Evolutionary conservation across 2,797 vertebrate genomes (phyloP), one percentile per base, ranked within the genome.

Genomic region (Euthynnus affinis): DNA sequence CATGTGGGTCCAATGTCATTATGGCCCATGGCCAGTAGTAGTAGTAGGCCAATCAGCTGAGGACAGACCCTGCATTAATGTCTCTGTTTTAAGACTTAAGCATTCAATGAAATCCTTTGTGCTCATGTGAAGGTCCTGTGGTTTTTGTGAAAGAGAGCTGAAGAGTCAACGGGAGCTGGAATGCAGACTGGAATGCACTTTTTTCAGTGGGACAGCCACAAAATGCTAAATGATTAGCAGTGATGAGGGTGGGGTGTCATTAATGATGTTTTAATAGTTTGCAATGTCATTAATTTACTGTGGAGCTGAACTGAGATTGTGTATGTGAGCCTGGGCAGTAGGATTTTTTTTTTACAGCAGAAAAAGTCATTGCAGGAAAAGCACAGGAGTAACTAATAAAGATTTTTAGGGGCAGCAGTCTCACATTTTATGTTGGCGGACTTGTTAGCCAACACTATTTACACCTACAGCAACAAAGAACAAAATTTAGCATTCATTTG

Each of bases 21-120:
- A 2, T 66, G 42, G 27, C 44, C 29, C 32, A 55, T 55, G 59
- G 37, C 22, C 56, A 27, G n/a, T 61, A 55, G n/a, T n/a, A n/a
- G n/a, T n/a, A n/a, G n/a, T n/a, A n/a, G n/a, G 13, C 64, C 70
- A 63, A 60, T 76, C 76, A 82, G 61, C 71, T 76, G 62, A 72
- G 40, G 51, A 60, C 40, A 4, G 25, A 60, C n/a, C 2, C n/a
- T 34, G 59, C 23, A 44, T 14, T 53, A 23, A 70, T 60, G 61
- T 76, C 58, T 71, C 75, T 63, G 32, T 63, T 79, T 12, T 44
- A 14, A 71, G 64, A 71, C 29, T 49, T 62, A 18, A 55, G 37
- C 27, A 53, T 61, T 81, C 53, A 87, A 84, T 81, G 68, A 81
- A 58, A 56, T 60, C 74, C 37, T 60, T 75, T 85, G 84, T 87